Evolutionary conservation across 2,888 invertebrate species (phyloP), one percentile per base, ranked within the genome.

Genomic region (Habrosyne pyritoides): DNA sequence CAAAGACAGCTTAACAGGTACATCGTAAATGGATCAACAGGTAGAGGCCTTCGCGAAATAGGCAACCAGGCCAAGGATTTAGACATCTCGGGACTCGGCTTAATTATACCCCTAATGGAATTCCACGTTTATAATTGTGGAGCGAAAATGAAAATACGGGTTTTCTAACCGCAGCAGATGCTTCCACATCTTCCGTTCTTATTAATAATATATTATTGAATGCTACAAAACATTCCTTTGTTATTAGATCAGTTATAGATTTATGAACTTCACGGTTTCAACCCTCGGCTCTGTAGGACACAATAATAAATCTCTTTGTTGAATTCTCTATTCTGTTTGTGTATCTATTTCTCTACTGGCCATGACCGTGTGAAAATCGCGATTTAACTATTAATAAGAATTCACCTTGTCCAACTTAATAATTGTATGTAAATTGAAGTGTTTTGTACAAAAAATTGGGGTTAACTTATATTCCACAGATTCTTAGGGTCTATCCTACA

Each of bases 31-130:
- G 62, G 71, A 74, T 75, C 79, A 80, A 83, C 83, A 84, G 81
- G 83, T 83, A 77, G 69, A 12, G 26, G 21, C 71, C 75, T 72
- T 67, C 64, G 69, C 59, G 66, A 81, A 75, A 72, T 81, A 79
- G 79, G 78, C 70, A 73, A 82, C 63, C 61, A 60, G 81, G 83
- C 78, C 83, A 83, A 84, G 83, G 83, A 79, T 77, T 65, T 69
- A 18, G 18, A 21, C 28, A 28, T 50, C 28, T n/a, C 30, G 47
- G 53, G 28, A 26, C 47, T 53, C 49, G 48, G 8, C 49, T 36
- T 26, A 46, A 24, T 18, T 26, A 42, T n/a, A 42, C 18, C 58
- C 51, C 54, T 36, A 47, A 60, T 54, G 28, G n/a, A 24, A 42
- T 21, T 33, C 28, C 48, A 21, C 30, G 22, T 53, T 4, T 30